A percentile compares a stretch with the other conserved stretches of the same genome.
phyloP scores from a whole-genome alignment of 2,888 invertebrate species.

The Tromatobia lineatoria region DNA sequence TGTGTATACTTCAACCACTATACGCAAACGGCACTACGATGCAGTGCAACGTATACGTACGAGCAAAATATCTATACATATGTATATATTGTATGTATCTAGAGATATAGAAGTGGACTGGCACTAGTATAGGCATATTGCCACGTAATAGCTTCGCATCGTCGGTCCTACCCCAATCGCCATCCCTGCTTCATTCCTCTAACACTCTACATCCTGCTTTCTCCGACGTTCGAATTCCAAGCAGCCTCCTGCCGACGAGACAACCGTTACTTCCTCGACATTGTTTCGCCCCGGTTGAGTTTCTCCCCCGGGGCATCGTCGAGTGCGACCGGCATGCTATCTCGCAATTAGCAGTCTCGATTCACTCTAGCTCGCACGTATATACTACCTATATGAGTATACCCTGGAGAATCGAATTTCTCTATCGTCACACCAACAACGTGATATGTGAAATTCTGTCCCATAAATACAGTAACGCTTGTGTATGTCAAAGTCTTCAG shows the following conservation, averaged over 20 bases:
- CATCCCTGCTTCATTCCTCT: slow-evolving; percentile 42
- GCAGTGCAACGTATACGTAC: slow-evolving; percentile 6
- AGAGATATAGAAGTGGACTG: slow-evolving; percentile 23
- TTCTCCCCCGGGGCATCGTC: slow-evolving; percentile 56
- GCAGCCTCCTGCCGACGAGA: slow-evolving; percentile 28
- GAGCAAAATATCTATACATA: slow-evolving; percentile 14
- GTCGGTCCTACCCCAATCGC: slow-evolving; percentile 21
- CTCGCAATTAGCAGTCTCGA: slow-evolving; percentile 68
- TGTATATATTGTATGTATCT: not conserved
- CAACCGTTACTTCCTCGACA: slow-evolving; percentile 64
- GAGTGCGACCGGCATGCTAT: slow-evolving; percentile 62
- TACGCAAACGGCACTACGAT: not conserved
- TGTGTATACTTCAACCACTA: not conserved
- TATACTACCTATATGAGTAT: slow-evolving; percentile 17
- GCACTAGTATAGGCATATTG: slow-evolving; percentile 48
- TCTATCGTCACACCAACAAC: slow-evolving; percentile 11
- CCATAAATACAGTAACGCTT: not conserved
- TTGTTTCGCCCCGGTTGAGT: slow-evolving; percentile 61
- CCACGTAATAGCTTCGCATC: slow-evolving; percentile 50
- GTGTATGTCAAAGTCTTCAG: too few relatives aligned
- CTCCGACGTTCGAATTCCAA: slow-evolving; percentile 40
- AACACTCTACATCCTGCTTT: slow-evolving; percentile 24
- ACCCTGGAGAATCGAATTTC: slow-evolving; percentile 27
- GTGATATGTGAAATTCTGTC: slow-evolving; percentile 6
- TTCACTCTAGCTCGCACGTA: slow-evolving; percentile 51